phyloP scores from a whole-genome alignment of 1,140 invertebrate species.

The Mya arenaria region DNA sequence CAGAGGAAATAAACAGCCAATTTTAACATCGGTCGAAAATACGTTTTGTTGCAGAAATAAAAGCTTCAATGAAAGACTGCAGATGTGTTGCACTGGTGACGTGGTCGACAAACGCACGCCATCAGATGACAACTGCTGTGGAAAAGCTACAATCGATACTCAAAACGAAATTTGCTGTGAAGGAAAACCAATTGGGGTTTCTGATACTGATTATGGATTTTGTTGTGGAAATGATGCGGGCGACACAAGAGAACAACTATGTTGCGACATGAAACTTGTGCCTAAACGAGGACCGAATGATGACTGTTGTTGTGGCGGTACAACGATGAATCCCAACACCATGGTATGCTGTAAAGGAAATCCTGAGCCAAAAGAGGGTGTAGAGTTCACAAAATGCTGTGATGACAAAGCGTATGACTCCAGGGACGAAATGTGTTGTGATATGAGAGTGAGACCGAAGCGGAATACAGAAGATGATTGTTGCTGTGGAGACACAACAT shows the following conservation, averaged over 20 bases:
- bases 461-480: constrained; percentile 2
- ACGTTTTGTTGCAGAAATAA: constrained; percentile 13
- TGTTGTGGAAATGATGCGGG: constrained; percentile 13
- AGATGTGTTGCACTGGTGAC: constrained; percentile 10
- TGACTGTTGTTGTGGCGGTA: constrained; percentile 8
- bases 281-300: neutral
- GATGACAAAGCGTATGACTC: constrained; percentile 4
- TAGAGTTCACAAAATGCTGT: constrained; percentile 38
- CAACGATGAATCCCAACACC: neutral
- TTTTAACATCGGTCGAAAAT: neutral
- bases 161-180: constrained; percentile 21
- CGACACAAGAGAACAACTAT: neutral
- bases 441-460: neutral
- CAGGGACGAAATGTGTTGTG: constrained; percentile 2
- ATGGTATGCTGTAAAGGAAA: constrained; percentile 18
- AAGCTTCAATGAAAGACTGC: neutral
- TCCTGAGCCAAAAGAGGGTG: neutral
- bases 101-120: neutral
- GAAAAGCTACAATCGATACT: constrained; percentile 17
- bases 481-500: constrained; percentile 33
- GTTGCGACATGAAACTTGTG: constrained; percentile 18
- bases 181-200: neutral
- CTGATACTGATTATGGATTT: neutral
- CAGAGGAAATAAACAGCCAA: neutral
- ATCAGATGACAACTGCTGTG: constrained; percentile 24